These are phyloP conservation scores for Isotomurus palustris DNA, from an alignment of 2,888 invertebrate genomes.

Conservation along the genomic window DNA sequence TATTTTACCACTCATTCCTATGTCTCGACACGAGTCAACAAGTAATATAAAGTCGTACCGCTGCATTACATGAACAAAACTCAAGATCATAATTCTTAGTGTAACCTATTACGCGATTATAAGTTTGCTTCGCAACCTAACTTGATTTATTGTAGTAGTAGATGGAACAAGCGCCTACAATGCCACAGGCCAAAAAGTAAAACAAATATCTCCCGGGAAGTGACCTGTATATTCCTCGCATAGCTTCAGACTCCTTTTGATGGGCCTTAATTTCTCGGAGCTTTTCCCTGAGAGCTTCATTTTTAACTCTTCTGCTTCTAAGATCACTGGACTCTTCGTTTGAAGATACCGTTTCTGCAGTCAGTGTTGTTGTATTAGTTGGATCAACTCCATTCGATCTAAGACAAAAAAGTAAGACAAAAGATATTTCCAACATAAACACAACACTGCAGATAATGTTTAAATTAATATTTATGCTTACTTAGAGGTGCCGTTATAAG, in stretches of 20 bases:
- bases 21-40: no score
- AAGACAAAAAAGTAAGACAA: not conserved
- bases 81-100: no score
- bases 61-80: no score
- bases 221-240: constrained; percentile 46
- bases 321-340: constrained; percentile 26
- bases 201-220: constrained; percentile 44
- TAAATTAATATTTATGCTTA: not conserved
- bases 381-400: constrained; percentile 44
- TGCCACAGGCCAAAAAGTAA: constrained; percentile 32
- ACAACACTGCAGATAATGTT: not conserved
- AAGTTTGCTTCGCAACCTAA: no score
- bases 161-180: constrained; percentile 28
- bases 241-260: constrained; percentile 45
- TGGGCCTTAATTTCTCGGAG: constrained; percentile 45
- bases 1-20: no score
- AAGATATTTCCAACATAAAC: not conserved
- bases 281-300: constrained; percentile 42
- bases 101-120: no score
- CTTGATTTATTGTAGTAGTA: constrained; percentile 21
- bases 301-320: constrained; percentile 41
- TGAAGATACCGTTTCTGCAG: no score
- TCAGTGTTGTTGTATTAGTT: no score
- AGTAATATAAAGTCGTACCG: no score
- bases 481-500: no score